Conservation (phyloP, 2,797 vertebrate genomes). For the Saxicola maurus region DNA sequence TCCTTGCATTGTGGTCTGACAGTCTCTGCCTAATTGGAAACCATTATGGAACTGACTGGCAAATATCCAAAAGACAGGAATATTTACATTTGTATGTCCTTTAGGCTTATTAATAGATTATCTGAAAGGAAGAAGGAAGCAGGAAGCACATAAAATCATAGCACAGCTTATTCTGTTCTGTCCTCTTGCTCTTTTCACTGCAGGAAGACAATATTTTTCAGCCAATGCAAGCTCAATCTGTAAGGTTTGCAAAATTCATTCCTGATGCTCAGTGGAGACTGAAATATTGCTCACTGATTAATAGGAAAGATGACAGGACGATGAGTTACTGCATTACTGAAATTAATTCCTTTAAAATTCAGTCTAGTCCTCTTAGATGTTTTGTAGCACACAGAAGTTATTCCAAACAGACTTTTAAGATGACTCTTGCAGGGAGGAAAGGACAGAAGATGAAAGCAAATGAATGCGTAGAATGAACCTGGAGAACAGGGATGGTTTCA, state of each 20-base stretch:
- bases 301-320: not conserved
- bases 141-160: not conserved
- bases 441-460: not conserved
- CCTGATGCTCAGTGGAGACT: not conserved
- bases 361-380: not conserved
- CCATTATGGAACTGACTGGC: not conserved
- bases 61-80: not conserved
- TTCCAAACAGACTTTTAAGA: not conserved
- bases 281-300: slow-evolving; percentile 23
- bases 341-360: slow-evolving; percentile 6
- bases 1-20: not conserved
- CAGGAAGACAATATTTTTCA: not conserved
- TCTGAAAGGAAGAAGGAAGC: not conserved
- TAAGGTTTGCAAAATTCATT: slow-evolving; percentile 20
- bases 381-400: not conserved
- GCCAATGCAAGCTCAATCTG: not conserved
- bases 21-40: not conserved
- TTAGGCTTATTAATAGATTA: not conserved
- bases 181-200: not conserved
- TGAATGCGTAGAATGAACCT: not conserved
- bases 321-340: not conserved
- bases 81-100: not conserved
- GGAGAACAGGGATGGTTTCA: not conserved
- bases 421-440: not conserved
- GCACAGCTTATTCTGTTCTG: not conserved